Evolutionary conservation across 2,888 invertebrate genomes (phyloP).

Genomic region (Harpalus rufipes): DNA sequence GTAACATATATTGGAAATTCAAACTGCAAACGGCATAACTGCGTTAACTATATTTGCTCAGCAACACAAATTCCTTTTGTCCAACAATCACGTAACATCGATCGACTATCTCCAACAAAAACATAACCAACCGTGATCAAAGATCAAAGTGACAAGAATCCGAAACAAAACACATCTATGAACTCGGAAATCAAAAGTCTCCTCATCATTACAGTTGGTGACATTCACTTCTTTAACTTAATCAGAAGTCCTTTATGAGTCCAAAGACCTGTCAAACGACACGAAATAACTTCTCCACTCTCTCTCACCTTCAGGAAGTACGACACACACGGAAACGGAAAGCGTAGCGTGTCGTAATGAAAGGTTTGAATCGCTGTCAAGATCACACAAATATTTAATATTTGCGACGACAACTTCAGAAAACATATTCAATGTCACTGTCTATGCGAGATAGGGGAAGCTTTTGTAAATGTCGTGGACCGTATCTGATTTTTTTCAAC

Average conservation of each 20-base stretch:
- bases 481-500: slow-evolving; percentile 37
- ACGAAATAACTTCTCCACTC: slow-evolving; percentile 37
- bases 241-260: slow-evolving; percentile 38
- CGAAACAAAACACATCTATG: slow-evolving; percentile 25
- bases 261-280: not conserved
- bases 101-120: not conserved
- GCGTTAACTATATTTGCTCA: not conserved
- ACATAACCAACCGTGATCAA: slow-evolving; percentile 9
- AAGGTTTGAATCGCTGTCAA: slow-evolving; percentile 44
- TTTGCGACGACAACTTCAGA: slow-evolving; percentile 39
- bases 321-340: slow-evolving; percentile 12
- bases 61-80: not conserved
- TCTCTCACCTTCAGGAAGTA: slow-evolving; percentile 21
- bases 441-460: slow-evolving; percentile 33
- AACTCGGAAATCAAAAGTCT: slow-evolving; percentile 4
- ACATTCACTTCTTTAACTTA: slow-evolving; percentile 27
- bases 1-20: not conserved
- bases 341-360: slow-evolving; percentile 19
- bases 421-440: slow-evolving; percentile 39
- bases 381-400: slow-evolving; percentile 49
- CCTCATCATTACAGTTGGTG: slow-evolving; percentile 17
- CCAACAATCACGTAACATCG: not conserved
- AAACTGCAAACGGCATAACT: no score
- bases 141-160: slow-evolving; percentile 9
- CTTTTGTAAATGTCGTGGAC: slow-evolving; percentile 15